These are phyloP conservation scores for Scaptomyza tumidula DNA, from an alignment of 2,888 invertebrate species.

Conservation along the genomic window DNA sequence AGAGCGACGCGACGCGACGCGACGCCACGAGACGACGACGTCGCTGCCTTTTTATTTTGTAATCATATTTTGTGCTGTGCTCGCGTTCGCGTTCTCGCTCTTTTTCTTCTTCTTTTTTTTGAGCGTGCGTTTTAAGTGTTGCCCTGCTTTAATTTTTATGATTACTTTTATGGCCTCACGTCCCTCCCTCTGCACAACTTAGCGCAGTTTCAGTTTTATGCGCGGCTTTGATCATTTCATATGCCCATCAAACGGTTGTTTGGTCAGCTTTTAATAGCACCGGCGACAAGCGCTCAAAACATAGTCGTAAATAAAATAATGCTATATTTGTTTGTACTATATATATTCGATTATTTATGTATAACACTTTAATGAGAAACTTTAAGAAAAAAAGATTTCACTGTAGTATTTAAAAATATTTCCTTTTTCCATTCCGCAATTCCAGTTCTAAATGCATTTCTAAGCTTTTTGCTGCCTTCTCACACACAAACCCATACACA, in stretches of 20 bases:
- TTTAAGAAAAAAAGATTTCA: too few relatives aligned
- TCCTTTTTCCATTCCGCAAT: background rate
- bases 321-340: background rate
- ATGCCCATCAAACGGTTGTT: constrained; percentile 41
- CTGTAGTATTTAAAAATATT: background rate
- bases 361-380: too few relatives aligned
- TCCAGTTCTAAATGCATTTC: constrained; percentile 6
- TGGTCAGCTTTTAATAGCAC: constrained; percentile 34
- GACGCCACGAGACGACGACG: constrained; percentile 11
- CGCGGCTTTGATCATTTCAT: constrained; percentile 52
- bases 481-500: background rate
- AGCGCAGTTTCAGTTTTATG: constrained; percentile 53
- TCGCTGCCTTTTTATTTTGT: constrained; percentile 65
- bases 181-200: constrained; percentile 6
- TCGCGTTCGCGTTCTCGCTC: constrained; percentile 49
- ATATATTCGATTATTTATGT: too few relatives aligned
- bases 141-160: constrained; percentile 76
- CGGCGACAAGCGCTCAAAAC: constrained; percentile 37
- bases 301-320: background rate
- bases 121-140: constrained; percentile 55
- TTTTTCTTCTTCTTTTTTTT: constrained; percentile 16
- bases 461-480: constrained; percentile 17
- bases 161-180: constrained; percentile 58
- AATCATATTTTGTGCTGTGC: constrained; percentile 51
- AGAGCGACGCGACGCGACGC: constrained; percentile 30